Percentiles rank a stretch among this genome's conserved stretches.
Evolutionary conservation across 2,113 vertebrate species (phyloP).

Genomic region (Ciconia boyciana): DNA sequence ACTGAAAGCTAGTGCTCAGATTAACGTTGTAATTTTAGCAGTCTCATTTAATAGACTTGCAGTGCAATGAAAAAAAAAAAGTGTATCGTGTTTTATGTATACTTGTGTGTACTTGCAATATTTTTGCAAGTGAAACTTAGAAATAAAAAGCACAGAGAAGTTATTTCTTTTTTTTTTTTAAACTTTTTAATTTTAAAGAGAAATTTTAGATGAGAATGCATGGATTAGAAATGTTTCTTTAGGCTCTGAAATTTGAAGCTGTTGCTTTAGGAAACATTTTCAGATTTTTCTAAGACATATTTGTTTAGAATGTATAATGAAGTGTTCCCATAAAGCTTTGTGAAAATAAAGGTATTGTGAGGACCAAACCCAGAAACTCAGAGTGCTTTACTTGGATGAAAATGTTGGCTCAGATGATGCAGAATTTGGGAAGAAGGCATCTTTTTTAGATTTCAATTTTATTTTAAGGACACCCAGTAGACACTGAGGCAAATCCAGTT

Average conservation of each 20-base stretch:
- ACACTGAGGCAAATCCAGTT: slow-evolving; percentile 1
- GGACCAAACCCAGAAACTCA: not conserved
- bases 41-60: not conserved
- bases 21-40: not conserved
- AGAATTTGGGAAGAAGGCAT: not conserved
- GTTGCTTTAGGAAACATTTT: not conserved
- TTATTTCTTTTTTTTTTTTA: no score
- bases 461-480: not conserved
- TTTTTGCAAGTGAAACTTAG: not conserved
- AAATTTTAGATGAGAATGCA: not conserved
- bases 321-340: not conserved
- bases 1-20: not conserved
- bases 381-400: not conserved
- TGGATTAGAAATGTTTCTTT: not conserved
- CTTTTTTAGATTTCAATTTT: not conserved
- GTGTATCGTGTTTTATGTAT: not conserved
- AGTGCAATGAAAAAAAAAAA: not conserved
- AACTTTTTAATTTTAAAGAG: not conserved
- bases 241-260: not conserved
- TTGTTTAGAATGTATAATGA: not conserved
- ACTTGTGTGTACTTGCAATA: not conserved
- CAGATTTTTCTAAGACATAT: not conserved
- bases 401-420: not conserved
- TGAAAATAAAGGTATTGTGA: not conserved
- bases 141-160: not conserved